These are phyloP conservation scores for Alca torda DNA, from an alignment of 2,797 vertebrate species.

Conservation along the genomic window DNA sequence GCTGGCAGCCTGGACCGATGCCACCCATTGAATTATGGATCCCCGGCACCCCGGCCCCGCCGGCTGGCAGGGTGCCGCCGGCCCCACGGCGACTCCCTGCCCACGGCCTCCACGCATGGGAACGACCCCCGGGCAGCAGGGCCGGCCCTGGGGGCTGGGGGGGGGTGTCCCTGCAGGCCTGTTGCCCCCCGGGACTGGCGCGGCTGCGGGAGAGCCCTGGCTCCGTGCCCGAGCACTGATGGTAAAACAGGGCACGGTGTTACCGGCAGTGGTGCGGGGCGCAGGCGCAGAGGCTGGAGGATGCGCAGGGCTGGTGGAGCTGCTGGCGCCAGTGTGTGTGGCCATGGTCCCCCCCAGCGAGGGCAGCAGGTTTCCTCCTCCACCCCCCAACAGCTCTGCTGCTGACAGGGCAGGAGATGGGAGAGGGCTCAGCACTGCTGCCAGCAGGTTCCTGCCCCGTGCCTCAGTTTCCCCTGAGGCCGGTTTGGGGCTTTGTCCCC, in stretches of 20 bases:
- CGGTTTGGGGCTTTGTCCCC: rapidly evolving
- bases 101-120: rapidly evolving
- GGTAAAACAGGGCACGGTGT: conserved; percentile 12
- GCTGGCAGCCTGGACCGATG: neutral
- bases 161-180: neutral
- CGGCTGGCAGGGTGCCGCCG: neutral
- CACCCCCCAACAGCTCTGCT: neutral
- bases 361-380: neutral
- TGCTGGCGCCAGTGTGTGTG: neutral
- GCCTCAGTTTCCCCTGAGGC: neutral
- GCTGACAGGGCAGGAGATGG: neutral
- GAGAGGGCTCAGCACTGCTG: neutral
- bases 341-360: neutral
- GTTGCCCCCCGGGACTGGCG: neutral
- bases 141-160: neutral
- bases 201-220: conserved; percentile 20
- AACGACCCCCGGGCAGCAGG: neutral
- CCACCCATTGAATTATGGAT: conserved; percentile 3
- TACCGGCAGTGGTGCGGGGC: neutral
- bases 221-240: neutral
- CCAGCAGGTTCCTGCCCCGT: neutral
- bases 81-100: neutral
- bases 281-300: neutral
- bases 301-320: neutral
- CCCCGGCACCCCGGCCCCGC: neutral